phyloP scores from a whole-genome alignment of 2,888 invertebrate species.

The Pollenia angustigena region DNA sequence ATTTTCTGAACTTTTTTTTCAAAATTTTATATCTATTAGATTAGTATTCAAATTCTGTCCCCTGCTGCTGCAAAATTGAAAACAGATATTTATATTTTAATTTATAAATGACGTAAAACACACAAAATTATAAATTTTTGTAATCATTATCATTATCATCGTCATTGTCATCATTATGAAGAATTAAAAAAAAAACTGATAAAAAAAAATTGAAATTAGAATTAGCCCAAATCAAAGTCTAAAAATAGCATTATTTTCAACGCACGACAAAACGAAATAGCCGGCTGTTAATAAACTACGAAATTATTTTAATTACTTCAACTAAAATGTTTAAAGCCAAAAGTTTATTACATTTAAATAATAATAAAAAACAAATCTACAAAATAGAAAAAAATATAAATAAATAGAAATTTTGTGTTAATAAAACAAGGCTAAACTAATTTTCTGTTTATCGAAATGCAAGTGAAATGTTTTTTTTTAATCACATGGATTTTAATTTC shows the following conservation, averaged over 20 bases:
- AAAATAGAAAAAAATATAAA: too few relatives aligned
- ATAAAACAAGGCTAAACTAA: too few relatives aligned
- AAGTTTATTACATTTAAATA: constrained; percentile 3
- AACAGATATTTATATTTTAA: constrained; percentile 8
- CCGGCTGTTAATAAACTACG: constrained; percentile 30
- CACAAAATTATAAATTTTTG: not conserved
- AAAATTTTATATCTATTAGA: too few relatives aligned
- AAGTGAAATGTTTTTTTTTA: too few relatives aligned
- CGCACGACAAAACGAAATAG: not conserved
- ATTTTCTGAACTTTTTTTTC: not conserved
- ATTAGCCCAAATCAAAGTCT: not conserved
- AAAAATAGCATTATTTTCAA: constrained; percentile 24
- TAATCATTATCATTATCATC: not conserved
- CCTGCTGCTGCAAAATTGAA: not conserved
- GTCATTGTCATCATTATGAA: not conserved
- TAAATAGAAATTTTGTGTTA: too few relatives aligned
- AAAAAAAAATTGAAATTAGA: not conserved
- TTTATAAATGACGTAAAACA: constrained; percentile 31
- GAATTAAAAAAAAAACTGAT: not conserved
- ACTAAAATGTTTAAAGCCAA: not conserved
- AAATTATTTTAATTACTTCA: constrained; percentile 28
- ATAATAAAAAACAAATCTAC: too few relatives aligned
- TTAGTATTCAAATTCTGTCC: not conserved
- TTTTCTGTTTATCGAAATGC: too few relatives aligned
- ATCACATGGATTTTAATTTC: too few relatives aligned